Base-by-base conservation (phyloP, 2,113 vertebrate genomes). In the Eolophus roseicapilla region DNA sequence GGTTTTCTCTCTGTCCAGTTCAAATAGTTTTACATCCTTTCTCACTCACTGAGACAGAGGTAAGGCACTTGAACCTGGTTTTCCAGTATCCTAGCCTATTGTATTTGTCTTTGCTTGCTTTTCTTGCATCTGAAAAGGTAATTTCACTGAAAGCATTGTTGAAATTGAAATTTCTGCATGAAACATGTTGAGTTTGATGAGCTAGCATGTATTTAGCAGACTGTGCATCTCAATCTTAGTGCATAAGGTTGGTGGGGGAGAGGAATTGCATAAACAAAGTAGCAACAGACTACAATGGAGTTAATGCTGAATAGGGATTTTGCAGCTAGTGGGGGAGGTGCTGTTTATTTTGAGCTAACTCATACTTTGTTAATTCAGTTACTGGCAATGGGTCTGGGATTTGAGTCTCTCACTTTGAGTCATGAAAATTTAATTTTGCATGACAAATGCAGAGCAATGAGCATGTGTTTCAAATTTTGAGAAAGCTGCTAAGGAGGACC, bases 371-470 rank as follows among this genome's bases (percentile, higher is more conserved):
- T 90, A 91, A 86, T 89, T 91, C 41, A 10, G 35, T 92, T 93
- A 71, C 57, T 93, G 57, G 50, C 81, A 92, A 57, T 62, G 39
- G n/a, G 19, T 65, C 49, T 69, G 75, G 57, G 74, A 93, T 91
- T 79, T 95, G 43, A 84, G 52, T 73, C 2, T 86, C 68, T 91
- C 55, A 29, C 82, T 88, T 94, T 94, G 49, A 92, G 37, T 93
- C 69, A 68, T 65, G 80, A 78, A 88, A 92, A 80, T 43, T 83
- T 92, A 84, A 84, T 94, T 92, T 93, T 92, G 31, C 28, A 44
- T 93, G 60, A 79, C 81, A 70, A 93, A 82, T 49, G 37, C 52
- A 62, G 65, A 86, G 46, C 25, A 12, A 80, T 57, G 65, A 65
- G 80, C 29, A 17, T 65, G 46, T 43, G 39, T 69, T 87, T 84